A percentile compares a stretch with the other conserved stretches of the same genome.
Evolutionary conservation across 1,140 invertebrate genomes (phyloP).

Genomic region (Trachymyrmex cornetzi): DNA sequence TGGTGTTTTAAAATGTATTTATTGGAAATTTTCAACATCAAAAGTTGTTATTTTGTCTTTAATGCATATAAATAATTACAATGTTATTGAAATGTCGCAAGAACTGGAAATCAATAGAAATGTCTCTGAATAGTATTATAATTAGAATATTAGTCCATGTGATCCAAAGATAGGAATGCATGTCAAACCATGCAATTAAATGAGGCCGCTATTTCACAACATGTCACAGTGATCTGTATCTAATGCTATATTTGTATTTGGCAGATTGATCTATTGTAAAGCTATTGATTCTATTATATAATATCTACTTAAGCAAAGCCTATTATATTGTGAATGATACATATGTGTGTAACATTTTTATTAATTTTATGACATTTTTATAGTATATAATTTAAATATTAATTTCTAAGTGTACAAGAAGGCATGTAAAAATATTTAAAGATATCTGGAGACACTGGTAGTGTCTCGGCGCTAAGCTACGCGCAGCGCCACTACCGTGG

Average conservation of each 20-base stretch:
- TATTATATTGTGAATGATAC: slow-evolving; percentile 11
- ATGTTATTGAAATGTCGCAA: neutral
- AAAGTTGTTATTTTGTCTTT: slow-evolving; percentile 15
- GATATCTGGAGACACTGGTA: too few relatives aligned
- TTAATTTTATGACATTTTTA: slow-evolving; percentile 35
- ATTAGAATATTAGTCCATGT: slow-evolving; percentile 77
- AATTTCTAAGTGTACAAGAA: neutral
- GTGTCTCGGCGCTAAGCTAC: too few relatives aligned
- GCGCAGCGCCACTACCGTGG: too few relatives aligned
- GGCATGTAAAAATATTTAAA: neutral
- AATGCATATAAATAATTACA: neutral
- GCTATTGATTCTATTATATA: slow-evolving; percentile 76
- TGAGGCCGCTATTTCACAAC: slow-evolving; percentile 84
- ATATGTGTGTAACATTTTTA: slow-evolving; percentile 19
- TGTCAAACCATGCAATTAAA: slow-evolving; percentile 80
- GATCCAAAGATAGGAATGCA: slow-evolving; percentile 81
- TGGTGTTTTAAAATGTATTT: neutral
- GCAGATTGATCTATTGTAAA: slow-evolving; percentile 82
- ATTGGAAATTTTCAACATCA: slow-evolving; percentile 1
- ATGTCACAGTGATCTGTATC: slow-evolving; percentile 75
- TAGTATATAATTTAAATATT: slow-evolving; percentile 33
- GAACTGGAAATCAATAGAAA: slow-evolving; percentile 28
- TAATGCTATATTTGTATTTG: slow-evolving; percentile 85
- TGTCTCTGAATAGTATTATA: slow-evolving; percentile 41
- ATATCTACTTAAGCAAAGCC: slow-evolving; percentile 59